Conservation (phyloP, 2,888 invertebrate genomes). For the Macrophya annulata region DNA sequence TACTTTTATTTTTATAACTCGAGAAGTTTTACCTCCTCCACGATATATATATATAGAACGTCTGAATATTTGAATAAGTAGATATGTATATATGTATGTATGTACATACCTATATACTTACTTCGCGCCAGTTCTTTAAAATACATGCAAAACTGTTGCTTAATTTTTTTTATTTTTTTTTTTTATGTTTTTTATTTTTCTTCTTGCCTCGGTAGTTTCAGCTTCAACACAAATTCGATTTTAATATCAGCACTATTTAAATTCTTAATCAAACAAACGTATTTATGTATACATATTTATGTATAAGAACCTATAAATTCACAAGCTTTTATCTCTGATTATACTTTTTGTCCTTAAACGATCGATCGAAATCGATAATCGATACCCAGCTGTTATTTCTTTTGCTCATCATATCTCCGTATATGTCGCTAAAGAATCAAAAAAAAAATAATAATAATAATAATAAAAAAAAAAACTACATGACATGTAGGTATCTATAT, state of each 20-base stretch:
- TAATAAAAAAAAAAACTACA: no score
- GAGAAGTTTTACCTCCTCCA: neutral
- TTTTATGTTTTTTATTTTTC: neutral
- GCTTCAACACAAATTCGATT: conserved; percentile 27
- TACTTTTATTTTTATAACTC: neutral
- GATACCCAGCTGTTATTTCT: neutral
- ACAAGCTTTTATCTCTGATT: conserved; percentile 36
- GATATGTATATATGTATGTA: neutral
- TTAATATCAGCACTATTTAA: conserved; percentile 23
- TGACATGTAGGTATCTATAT: no score
- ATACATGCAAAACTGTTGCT: conserved; percentile 6
- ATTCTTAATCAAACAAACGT: conserved; percentile 26
- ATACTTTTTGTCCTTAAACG: conserved; percentile 17
- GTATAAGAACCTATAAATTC: conserved; percentile 40
- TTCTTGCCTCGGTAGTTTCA: neutral
- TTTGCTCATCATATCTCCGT: neutral
- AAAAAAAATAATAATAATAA: no score
- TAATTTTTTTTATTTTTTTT: neutral
- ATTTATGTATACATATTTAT: no score
- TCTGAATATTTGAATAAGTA: neutral
- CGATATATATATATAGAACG: neutral
- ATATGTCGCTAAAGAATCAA: neutral
- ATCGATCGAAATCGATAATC: conserved; percentile 16
- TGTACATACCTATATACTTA: neutral
- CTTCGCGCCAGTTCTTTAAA: neutral